phyloP scores from a whole-genome alignment of 2,113 vertebrate genomes.

The Andinoacara biseriatus region DNA sequence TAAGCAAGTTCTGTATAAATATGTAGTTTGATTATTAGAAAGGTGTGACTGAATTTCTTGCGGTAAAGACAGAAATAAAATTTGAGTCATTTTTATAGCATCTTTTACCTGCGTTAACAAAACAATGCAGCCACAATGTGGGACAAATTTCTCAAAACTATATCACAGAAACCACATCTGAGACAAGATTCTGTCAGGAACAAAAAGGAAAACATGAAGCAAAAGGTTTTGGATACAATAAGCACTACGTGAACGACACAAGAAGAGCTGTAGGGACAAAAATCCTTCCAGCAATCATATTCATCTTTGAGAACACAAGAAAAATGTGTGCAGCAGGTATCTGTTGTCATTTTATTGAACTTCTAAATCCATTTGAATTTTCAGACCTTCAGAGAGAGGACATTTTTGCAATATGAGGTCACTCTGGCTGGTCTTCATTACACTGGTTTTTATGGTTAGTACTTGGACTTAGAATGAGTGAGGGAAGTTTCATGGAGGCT shows the following conservation, averaged over 20 bases:
- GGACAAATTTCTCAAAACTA: too few relatives aligned
- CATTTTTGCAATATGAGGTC: slow-evolving; percentile 60
- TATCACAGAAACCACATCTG: background rate
- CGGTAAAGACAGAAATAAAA: background rate
- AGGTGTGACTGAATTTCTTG: slow-evolving; percentile 6
- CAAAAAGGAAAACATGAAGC: background rate
- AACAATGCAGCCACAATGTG: too few relatives aligned
- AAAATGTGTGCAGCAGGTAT: slow-evolving; percentile 25
- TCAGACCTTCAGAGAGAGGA: slow-evolving; percentile 27
- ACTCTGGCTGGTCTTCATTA: slow-evolving; percentile 44
- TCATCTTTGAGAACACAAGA: background rate
- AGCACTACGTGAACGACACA: background rate
- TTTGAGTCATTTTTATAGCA: background rate
- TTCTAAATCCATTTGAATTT: slow-evolving; percentile 33
- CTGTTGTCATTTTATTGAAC: slow-evolving; percentile 30
- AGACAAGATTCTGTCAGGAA: background rate
- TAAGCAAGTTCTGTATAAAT: slow-evolving; percentile 6
- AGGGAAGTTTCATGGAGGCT: background rate
- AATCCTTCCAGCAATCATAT: slow-evolving; percentile 3
- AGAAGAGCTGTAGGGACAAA: background rate
- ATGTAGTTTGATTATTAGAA: background rate
- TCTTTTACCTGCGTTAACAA: too few relatives aligned
- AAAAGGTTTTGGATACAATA: slow-evolving; percentile 1
- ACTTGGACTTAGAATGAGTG: background rate
- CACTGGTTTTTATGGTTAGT: slow-evolving; percentile 7